Percentiles rank a stretch among this genome's conserved stretches.
phyloP scores from a whole-genome alignment of 2,888 invertebrate genomes.

The Ommatoiulus sabulosus region DNA sequence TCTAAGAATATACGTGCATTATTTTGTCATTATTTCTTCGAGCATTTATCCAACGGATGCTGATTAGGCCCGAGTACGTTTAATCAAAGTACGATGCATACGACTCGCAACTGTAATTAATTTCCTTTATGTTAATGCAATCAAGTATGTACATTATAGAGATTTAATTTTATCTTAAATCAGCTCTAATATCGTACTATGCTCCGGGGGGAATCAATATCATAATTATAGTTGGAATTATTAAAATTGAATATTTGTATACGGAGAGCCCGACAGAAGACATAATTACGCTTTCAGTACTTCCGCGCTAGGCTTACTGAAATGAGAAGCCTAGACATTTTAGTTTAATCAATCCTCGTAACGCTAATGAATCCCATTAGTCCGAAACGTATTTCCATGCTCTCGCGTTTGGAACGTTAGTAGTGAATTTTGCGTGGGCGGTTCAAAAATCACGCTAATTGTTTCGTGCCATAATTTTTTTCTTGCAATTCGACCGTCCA shows the following conservation, averaged over 20 bases:
- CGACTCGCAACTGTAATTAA: slow-evolving; percentile 36
- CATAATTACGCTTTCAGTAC: slow-evolving; percentile 33
- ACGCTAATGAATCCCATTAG: neutral
- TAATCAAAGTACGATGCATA: neutral
- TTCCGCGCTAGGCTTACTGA: neutral
- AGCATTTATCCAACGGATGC: neutral
- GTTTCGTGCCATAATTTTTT: too few relatives aligned
- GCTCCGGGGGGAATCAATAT: slow-evolving; percentile 43
- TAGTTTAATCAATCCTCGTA: neutral
- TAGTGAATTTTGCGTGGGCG: neutral
- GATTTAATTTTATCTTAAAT: slow-evolving; percentile 35
- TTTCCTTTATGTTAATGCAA: slow-evolving; percentile 40
- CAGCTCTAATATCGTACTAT: slow-evolving; percentile 27
- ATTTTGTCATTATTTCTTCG: neutral
- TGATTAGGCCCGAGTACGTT: neutral
- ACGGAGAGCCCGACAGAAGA: slow-evolving; percentile 10
- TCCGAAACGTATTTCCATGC: neutral
- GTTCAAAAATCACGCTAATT: too few relatives aligned
- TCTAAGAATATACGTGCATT: neutral
- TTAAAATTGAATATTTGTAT: slow-evolving; percentile 31
- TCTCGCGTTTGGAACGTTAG: neutral
- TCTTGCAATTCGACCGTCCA: too few relatives aligned
- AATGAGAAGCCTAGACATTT: slow-evolving; percentile 2
- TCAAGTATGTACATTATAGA: slow-evolving; percentile 40
- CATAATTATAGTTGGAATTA: slow-evolving; percentile 35